These are phyloP conservation scores for Oeneis ivallda DNA, from an alignment of 2,888 invertebrate species.

Conservation along the genomic window DNA sequence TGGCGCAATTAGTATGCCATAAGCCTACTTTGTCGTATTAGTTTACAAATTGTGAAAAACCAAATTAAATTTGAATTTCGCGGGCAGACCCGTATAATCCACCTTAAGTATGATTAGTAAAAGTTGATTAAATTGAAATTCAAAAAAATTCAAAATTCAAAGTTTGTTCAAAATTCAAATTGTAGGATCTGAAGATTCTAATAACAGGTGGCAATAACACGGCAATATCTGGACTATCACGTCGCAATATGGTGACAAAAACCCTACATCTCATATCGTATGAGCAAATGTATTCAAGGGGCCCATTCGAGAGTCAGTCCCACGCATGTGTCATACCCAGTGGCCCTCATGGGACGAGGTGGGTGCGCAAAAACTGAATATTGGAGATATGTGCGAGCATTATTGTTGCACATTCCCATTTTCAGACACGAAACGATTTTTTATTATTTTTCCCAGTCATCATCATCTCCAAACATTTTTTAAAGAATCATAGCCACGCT, in stretches of 20 bases:
- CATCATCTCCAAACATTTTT: too few relatives aligned
- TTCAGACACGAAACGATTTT: slow-evolving; percentile 45
- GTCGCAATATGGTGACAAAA: slow-evolving; percentile 68
- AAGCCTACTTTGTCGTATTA: too few relatives aligned
- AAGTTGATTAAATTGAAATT: too few relatives aligned
- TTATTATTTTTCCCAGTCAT: neutral
- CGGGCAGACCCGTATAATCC: too few relatives aligned
- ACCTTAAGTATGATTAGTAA: too few relatives aligned
- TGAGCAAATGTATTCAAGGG: slow-evolving; percentile 77
- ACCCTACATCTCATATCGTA: slow-evolving; percentile 66
- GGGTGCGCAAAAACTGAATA: slow-evolving; percentile 75
- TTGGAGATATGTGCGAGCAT: slow-evolving; percentile 75
- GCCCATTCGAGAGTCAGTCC: slow-evolving; percentile 65
- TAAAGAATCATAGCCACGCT: too few relatives aligned
- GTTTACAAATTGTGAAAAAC: too few relatives aligned
- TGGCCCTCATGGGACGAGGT: slow-evolving; percentile 66
- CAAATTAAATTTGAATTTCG: too few relatives aligned
- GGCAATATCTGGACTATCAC: slow-evolving; percentile 23
- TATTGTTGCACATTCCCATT: slow-evolving; percentile 59
- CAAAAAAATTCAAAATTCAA: too few relatives aligned
- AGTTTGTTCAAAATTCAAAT: too few relatives aligned
- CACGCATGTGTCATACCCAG: slow-evolving; percentile 75
- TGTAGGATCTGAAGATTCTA: too few relatives aligned
- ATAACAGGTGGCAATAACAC: slow-evolving; percentile 13
- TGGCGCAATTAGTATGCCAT: too few relatives aligned